phyloP scores from a whole-genome alignment of 2,888 invertebrate species.

The Anthoptus insignis region DNA sequence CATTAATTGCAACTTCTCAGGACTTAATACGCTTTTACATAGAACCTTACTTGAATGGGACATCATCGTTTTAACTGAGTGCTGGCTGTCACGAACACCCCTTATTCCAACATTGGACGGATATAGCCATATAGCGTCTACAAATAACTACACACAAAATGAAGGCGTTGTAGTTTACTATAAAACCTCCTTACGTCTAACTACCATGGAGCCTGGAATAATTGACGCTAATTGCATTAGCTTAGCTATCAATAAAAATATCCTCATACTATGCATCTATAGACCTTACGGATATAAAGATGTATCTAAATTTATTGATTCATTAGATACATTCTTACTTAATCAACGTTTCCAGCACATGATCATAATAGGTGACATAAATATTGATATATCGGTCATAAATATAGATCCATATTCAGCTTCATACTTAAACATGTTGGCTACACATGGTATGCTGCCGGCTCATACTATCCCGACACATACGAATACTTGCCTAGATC shows the following conservation, averaged over 20 bases:
- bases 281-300: background rate
- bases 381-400: background rate
- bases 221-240: background rate
- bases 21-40: background rate
- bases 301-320: background rate
- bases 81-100: conserved; percentile 3
- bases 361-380: background rate
- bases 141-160: background rate
- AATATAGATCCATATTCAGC: background rate
- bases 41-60: background rate
- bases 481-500: background rate
- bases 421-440: background rate
- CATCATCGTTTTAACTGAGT: background rate
- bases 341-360: background rate
- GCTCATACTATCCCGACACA: background rate
- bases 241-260: background rate
- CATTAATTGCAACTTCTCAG: background rate
- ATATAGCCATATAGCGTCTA: background rate
- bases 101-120: background rate
- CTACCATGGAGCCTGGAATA: background rate
- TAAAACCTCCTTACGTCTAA: background rate
- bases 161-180: background rate
- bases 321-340: background rate
- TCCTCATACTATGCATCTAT: background rate
- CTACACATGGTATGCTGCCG: background rate